Conservation (phyloP, 2,113 vertebrate genomes). For the Trichechus manatus region DNA sequence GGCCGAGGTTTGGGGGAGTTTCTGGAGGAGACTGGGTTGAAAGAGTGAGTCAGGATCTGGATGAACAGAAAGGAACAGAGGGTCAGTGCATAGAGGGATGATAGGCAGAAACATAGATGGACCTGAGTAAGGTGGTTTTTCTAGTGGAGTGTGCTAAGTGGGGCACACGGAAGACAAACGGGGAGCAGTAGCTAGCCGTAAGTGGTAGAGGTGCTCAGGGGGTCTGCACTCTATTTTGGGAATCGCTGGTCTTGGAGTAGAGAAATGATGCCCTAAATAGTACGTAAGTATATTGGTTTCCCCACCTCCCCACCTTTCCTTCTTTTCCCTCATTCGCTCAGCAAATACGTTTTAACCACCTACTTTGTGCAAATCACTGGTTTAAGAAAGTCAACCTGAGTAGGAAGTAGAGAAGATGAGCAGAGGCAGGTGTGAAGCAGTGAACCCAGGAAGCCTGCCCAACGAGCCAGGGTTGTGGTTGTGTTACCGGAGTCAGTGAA, state of each 20-base stretch:
- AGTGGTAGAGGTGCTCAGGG: neutral
- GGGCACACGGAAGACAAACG: neutral
- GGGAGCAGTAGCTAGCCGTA: neutral
- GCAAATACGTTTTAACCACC: neutral
- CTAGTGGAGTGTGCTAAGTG: neutral
- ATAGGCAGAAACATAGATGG: neutral
- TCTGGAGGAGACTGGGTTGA: neutral
- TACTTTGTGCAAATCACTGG: neutral
- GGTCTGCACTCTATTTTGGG: neutral
- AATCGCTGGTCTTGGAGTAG: neutral
- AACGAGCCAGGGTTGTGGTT: neutral
- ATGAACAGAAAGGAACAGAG: neutral
- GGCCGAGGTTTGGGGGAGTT: neutral
- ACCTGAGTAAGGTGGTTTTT: neutral
- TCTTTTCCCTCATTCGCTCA: slow-evolving; percentile 3
- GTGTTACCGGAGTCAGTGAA: neutral
- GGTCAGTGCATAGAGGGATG: neutral
- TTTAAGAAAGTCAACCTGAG: neutral
- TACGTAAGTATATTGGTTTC: neutral
- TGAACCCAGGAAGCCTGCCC: neutral
- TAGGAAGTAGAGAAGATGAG: neutral
- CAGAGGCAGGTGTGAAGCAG: neutral
- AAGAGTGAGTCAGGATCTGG: neutral
- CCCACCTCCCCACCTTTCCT: neutral
- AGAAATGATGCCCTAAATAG: neutral